Percentiles rank a stretch among this genome's conserved stretches.
Conservation (phyloP, 30 jellyfish, hydroid and myxozoan species). For the Sanderia malayensis region DNA sequence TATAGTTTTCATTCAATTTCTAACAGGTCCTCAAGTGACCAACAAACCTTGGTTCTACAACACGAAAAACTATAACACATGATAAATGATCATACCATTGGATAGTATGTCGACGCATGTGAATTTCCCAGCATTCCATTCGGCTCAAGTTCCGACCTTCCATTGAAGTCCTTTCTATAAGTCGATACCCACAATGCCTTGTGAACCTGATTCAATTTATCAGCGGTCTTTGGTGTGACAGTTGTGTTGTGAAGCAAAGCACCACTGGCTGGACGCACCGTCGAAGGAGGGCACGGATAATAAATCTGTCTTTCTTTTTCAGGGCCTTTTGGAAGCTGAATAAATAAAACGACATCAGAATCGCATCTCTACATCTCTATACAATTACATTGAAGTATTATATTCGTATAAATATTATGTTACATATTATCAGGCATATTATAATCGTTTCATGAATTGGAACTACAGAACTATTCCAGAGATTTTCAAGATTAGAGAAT, state of each 20-base stretch:
- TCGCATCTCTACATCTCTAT: too few relatives aligned
- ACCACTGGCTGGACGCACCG: constrained; percentile 65
- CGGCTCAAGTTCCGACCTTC: constrained; percentile 5
- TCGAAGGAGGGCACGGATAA: constrained; percentile 74
- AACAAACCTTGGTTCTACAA: too few relatives aligned
- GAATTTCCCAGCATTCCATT: not conserved
- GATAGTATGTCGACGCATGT: not conserved
- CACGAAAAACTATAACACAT: too few relatives aligned
- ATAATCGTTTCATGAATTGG: too few relatives aligned
- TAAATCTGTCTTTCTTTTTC: constrained; percentile 47
- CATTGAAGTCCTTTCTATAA: constrained; percentile 45
- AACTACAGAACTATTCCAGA: too few relatives aligned
- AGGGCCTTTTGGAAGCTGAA: constrained; percentile 75
- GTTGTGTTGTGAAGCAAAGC: constrained; percentile 46
- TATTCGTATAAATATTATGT: too few relatives aligned
- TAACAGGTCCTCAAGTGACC: too few relatives aligned
- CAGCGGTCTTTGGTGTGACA: constrained; percentile 56
- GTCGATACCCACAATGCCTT: constrained; percentile 63
- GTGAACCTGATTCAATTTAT: constrained; percentile 33
- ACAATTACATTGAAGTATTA: too few relatives aligned
- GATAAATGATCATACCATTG: not conserved
- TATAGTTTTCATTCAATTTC: too few relatives aligned
- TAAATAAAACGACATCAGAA: too few relatives aligned
- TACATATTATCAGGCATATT: too few relatives aligned
- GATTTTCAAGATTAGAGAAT: too few relatives aligned